Base-by-base conservation (phyloP, 37 sponge, comb jelly and placozoan genomes). In the Petrosia ficiformis region DNA sequence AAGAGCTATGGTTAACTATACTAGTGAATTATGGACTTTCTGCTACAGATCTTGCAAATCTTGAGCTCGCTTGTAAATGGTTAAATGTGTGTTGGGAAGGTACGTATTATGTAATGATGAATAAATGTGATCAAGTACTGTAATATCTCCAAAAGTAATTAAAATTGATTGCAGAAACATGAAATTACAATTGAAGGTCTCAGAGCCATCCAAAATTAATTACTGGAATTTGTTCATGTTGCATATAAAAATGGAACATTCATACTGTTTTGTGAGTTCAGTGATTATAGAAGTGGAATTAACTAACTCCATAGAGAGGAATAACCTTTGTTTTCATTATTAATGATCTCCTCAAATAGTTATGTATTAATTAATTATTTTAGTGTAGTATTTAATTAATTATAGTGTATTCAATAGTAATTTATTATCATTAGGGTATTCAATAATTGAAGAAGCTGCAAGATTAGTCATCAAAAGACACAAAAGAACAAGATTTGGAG, bases 371-470 rank as follows among this genome's bases (percentile, higher is more conserved):
- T n/a, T n/a, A n/a, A 66, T 65, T n/a, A n/a, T n/a, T n/a, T n/a
- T n/a, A n/a, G n/a, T n/a, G n/a, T n/a, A n/a, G n/a, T n/a, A n/a
- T n/a, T n/a, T 65, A n/a, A 16, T 25, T 65, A 21, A 30, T 65
- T 28, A 30, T 28, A 19, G 33, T 65, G 26, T 65, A 25, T 26
- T 65, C 19, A 30, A 16, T 65, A 65, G 14, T 28, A 30, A 65
- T 16, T 65, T 16, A n/a, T 64, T 48, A 19, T 73, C 6, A 24
- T 32, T 64, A 87, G 82, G 70, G 11, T 71, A 39, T 44, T 77
- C 82, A 6, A 35, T 87, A 26, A 82, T 81, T 31, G 88, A 87
- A 38, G 88, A 87, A 71, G 82, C 88, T n/a, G 88, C 88, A 39
- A 68, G 82, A 67, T 16, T 77, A 43, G 66, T 77, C 39, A 71